These are phyloP conservation scores for Ptilodon capucinus DNA, from an alignment of 2,888 invertebrate species.

Conservation along the genomic window DNA sequence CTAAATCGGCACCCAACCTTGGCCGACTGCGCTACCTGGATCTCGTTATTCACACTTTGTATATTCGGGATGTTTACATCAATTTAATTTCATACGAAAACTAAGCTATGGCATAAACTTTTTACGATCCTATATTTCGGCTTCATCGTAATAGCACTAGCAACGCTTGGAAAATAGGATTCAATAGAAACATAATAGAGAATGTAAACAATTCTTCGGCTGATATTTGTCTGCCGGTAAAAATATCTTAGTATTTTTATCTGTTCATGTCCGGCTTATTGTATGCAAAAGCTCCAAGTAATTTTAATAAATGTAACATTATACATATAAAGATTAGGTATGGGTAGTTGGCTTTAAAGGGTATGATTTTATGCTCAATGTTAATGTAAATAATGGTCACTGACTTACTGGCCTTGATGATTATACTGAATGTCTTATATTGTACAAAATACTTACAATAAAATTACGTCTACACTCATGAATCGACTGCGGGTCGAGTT, in stretches of 20 bases:
- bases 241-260: background rate
- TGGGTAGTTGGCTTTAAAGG: conserved; percentile 7
- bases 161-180: background rate
- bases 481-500: conserved; percentile 20
- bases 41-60: conserved; percentile 48
- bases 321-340: background rate
- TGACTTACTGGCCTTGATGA: conserved; percentile 35
- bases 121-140: conserved; percentile 29
- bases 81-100: conserved; percentile 37
- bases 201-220: background rate
- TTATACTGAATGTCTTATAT: conserved; percentile 17
- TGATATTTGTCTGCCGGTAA: background rate
- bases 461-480: conserved; percentile 5
- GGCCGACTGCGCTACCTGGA: conserved; percentile 61
- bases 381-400: conserved; percentile 23
- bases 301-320: background rate
- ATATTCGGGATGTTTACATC: conserved; percentile 58
- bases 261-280: background rate
- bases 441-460: conserved; percentile 18
- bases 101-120: conserved; percentile 23
- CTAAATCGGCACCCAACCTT: conserved; percentile 56
- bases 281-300: background rate
- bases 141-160: conserved; percentile 1
- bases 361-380: conserved; percentile 16
- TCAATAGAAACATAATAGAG: background rate